Base-by-base conservation (phyloP, 2,113 vertebrate species). In the Pogona vitticeps region DNA sequence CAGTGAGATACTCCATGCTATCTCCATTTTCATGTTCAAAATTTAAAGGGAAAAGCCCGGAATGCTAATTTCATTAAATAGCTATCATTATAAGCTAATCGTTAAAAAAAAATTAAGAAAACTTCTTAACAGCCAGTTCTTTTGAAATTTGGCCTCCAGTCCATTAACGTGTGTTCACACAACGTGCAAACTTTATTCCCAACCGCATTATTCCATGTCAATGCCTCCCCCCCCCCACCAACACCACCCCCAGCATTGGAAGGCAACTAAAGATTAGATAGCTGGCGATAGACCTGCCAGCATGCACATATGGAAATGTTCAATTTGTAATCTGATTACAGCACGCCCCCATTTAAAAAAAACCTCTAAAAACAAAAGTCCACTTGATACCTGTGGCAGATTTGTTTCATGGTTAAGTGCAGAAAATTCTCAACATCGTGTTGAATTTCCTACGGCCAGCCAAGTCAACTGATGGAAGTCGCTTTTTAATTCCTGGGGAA, bases 251-350 rank as follows among this genome's bases (percentile, higher is more conserved):
- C 91, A 93, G 91, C 65, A 95, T 86, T 93, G 92, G 87, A 91
- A 88, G 95, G 93, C 93, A 91, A 92, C 94, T 91, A 61, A 59
- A 63, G 76, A 90, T 58, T 92, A 94, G 95, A 95, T 95, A 95
- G 94, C 26, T 1, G 4, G 28, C 84, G 90, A 94, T 94, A 85
- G 93, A 93, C 95, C 94, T 96, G 95, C 96, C 96, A 96, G 95
- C 90, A 67, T 0, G 65, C 94, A 96, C 96, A 97, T 96, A 95
- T 97, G 96, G 96, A 97, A 96, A 95, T 95, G 92, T 97, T 96
- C 96, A 97, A 96, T 97, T 95, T 96, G 96, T 94, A 97, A 97
- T 91, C 88, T 94, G 95, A 96, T 96, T 97, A 96, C 71, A 96
- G 93, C 92, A 93, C 93, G 46, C 46, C 46, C 46, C 46, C 46